These are phyloP conservation scores for Drosophila multiciliata DNA, from an alignment of 2,888 invertebrate genomes.

Conservation along the genomic window DNA sequence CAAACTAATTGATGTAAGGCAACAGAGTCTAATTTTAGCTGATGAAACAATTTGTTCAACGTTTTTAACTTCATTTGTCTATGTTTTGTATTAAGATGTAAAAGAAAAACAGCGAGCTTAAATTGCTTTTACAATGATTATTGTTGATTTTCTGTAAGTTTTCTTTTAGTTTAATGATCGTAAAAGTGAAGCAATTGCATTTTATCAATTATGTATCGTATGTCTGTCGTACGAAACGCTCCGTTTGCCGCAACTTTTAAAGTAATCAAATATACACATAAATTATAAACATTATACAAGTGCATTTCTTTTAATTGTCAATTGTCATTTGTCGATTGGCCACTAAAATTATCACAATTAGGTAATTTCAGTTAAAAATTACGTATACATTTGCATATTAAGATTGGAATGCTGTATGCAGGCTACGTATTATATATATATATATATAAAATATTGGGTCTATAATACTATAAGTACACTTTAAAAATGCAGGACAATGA, in stretches of 20 bases:
- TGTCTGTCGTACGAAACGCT: slow-evolving; percentile 61
- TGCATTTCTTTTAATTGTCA: slow-evolving; percentile 63
- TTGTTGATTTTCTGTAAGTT: slow-evolving; percentile 81
- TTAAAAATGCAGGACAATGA: slow-evolving; percentile 58
- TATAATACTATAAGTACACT: slow-evolving; percentile 84
- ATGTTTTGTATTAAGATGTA: slow-evolving; percentile 67
- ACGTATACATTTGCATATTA: slow-evolving; percentile 50
- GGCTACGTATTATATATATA: slow-evolving; percentile 26
- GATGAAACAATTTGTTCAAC: slow-evolving; percentile 43
- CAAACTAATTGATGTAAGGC: slow-evolving; percentile 39
- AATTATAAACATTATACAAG: slow-evolving; percentile 57
- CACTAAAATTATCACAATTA: slow-evolving; percentile 72
- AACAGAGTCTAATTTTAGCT: slow-evolving; percentile 33
- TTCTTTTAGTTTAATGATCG: slow-evolving; percentile 72
- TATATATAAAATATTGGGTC: slow-evolving; percentile 47
- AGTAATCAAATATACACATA: slow-evolving; percentile 70
- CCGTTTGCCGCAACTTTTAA: slow-evolving; percentile 73
- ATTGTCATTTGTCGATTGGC: slow-evolving; percentile 57
- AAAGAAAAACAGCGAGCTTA: slow-evolving; percentile 60
- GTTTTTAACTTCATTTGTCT: slow-evolving; percentile 51
- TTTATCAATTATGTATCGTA: slow-evolving; percentile 78
- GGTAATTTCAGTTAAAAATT: slow-evolving; percentile 54
- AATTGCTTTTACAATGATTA: slow-evolving; percentile 49
- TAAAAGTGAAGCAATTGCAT: slow-evolving; percentile 83
- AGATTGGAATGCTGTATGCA: slow-evolving; percentile 60